Evolutionary conservation across 64 coral and sea anemone species (phyloP), one percentile per base, ranked within the genome.

Genomic region (Exaiptasia diaphana): DNA sequence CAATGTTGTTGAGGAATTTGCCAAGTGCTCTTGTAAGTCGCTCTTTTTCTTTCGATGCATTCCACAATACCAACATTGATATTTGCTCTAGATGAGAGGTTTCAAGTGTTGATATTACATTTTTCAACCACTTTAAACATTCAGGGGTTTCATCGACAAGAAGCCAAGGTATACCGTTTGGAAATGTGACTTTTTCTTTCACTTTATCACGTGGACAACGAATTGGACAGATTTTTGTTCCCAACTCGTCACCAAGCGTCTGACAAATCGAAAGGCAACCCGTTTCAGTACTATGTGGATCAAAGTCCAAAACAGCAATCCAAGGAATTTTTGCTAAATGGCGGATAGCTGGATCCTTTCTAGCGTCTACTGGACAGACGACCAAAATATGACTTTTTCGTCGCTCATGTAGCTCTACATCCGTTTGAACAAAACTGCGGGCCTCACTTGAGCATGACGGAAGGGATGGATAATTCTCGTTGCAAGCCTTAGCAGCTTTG

Each of bases 301-400:
- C 89, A 73, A 91, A 91, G 46, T 91, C 89, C 21, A 91, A 91
- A 0, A 91, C 89, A 49, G 89, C 64, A 53, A 63, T 39, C 89
- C 89, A 91, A n/a, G 80, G 89, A 9, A 91, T 64, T 29, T 78
- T 41, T 8, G 63, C 62, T 33, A 91, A 56, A 34, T 91, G 30
- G 6, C 27, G 37, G 35, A 85, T 63, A 36, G 37, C 58, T 25
- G 80, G 48, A 2, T n/a, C 41, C 4, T 79, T 59, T 17, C n/a
- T 8, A 32, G 17, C 4, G 22, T 91, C 71, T 37, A 63, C 62
- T 41, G 89, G 89, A 22, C 81, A 91, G 28, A 91, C 20, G 22
- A 85, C 59, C 20, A 91, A 18, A 27, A 85, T 59, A 71, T 71
- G 55, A 31, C 58, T 71, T 14, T 33, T 80, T 22, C 89, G n/a